Evolutionary conservation across 2,797 vertebrate species (phyloP), one percentile per base, ranked within the genome.

Genomic region (Pitangus sulphuratus): DNA sequence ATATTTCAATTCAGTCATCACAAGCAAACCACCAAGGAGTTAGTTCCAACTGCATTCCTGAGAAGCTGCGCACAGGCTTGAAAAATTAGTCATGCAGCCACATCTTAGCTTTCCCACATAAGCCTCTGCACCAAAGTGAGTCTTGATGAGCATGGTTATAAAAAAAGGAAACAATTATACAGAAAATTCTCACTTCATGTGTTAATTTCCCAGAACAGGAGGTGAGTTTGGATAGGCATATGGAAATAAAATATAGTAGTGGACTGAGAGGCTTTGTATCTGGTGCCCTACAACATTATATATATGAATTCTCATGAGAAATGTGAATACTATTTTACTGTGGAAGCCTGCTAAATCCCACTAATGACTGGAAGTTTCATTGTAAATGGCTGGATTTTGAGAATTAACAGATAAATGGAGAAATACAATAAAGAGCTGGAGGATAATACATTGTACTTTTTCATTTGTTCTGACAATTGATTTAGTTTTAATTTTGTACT

Each of bases 21-120:
- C 87, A 89, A 90, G 90, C 45, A 78, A 93, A 22, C 76, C 81
- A 87, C 50, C 56, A 35, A 95, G 86, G 95, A 89, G 64, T 70
- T 90, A 35, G 37, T 90, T 84, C 82, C 94, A 97, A 90, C 94
- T 97, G 90, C 90, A 92, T 90, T 97, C 95, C 89, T 80, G 58
- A 79, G 58, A 84, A 76, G 42, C 65, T 92, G 78, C 89, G 88
- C 45, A 50, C 50, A 90, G 91, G 87, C 84, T 97, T 96, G 96
- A 93, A 95, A 95, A 95, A 97, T 97, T 92, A 97, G 94, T 97
- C 95, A 97, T 95, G 88, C 92, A 44, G 76, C 69, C 93, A 88
- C 53, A 84, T 84, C 80, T 57, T 61, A 47, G 76, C 76, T 97
- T 96, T 97, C 92, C 96, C 93, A 96, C 64, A 95, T 92, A 91